Base-by-base conservation (phyloP, 2,797 vertebrate species). In the Ciconia nigra region DNA sequence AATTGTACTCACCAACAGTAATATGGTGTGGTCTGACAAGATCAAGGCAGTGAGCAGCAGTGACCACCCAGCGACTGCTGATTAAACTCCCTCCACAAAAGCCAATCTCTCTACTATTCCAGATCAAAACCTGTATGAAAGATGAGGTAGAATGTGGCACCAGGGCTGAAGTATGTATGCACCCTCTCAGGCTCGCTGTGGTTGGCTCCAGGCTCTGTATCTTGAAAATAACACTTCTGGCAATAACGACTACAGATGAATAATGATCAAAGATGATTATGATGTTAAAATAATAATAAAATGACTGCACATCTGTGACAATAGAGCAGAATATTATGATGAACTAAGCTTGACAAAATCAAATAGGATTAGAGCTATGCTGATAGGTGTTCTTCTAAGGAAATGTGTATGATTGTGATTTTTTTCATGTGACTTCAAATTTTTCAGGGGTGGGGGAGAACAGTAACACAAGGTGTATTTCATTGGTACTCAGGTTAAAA, bases 31-130 rank as follows among this genome's bases (percentile, higher is more conserved):
- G 95, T 8, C 49, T 47, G 52, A 96, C 1, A 0, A 55, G 78
- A 16, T 98, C 94, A 1, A 97, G 89, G 91, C 97, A 98, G 55
- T 97, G 98, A 4, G 97, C 96, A 4, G 98, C 98, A 2, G 96
- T 98, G 46, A 98, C 49, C 47, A 98, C 97, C 98, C 98, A 98
- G 35, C 63, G 94, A 3, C 85, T 94, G 76, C 95, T 84, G 42
- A 98, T 96, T 44, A 97, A 91, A 42, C 89, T 98, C 74, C 97
- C 97, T 1, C 97, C 81, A 13, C 98, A 98, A 92, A 97, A 97
- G 2, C 97, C 97, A 1, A 33, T 2, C 5, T 26, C 96, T 44
- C 35, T 54, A 6, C 74, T 82, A n/a, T 61, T 94, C 20, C 90
- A 54, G 82, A 98, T 92, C 79, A 98, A 67, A 51, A 97, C 97